Conservation (phyloP, 1,140 invertebrate species). For the Cydia splendana region DNA sequence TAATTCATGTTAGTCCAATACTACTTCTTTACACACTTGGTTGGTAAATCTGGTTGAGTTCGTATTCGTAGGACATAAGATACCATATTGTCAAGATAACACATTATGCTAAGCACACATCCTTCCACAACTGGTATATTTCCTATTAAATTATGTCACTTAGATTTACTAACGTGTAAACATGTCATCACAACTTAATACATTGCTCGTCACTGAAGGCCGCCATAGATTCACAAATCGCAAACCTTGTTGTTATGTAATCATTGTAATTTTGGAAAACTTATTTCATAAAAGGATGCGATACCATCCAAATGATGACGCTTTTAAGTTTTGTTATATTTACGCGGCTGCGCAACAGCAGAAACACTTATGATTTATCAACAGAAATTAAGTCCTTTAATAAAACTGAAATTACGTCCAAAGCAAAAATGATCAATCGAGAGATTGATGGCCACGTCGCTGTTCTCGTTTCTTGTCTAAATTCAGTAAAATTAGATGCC, state of each 20-base stretch:
- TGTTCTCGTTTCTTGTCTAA: neutral
- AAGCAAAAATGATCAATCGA: no score
- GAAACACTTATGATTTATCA: no score
- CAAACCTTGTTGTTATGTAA: neutral
- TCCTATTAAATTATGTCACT: conserved; percentile 4
- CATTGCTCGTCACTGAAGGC: conserved; percentile 13
- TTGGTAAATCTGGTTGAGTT: no score
- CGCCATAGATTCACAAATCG: neutral
- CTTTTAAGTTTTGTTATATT: no score
- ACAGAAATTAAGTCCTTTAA: neutral
- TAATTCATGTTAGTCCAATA: no score
- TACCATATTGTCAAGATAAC: no score
- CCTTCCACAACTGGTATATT: neutral
- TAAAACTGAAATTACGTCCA: no score
- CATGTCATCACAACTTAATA: conserved; percentile 1
- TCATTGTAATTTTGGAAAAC: neutral
- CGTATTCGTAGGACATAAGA: neutral
- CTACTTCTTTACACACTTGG: no score
- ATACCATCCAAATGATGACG: no score
- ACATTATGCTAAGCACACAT: neutral
- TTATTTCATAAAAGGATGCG: no score
- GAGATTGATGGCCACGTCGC: neutral
- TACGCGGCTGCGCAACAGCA: no score
- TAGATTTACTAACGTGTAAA: neutral
- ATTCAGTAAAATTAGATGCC: conserved; percentile 12